Percentiles rank a stretch among this genome's conserved stretches.
These are phyloP conservation scores for Panurus biarmicus DNA, from an alignment of 2,113 vertebrate genomes.

Conservation along the genomic window DNA sequence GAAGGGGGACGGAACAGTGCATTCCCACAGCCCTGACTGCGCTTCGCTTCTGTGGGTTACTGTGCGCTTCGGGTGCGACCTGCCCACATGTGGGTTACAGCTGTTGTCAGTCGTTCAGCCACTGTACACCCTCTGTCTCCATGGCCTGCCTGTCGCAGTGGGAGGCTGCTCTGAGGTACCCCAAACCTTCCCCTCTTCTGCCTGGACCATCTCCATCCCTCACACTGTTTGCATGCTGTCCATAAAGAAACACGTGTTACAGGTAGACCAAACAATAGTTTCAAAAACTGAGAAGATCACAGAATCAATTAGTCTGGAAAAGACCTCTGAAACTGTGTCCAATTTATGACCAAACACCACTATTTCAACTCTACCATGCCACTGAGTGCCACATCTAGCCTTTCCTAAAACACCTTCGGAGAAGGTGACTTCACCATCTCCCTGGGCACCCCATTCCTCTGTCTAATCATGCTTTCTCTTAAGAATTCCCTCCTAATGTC, in stretches of 20 bases:
- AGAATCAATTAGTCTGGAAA: background rate
- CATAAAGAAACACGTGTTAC: fast-evolving
- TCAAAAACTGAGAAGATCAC: fast-evolving
- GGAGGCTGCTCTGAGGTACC: background rate
- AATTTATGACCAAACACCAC: fast-evolving
- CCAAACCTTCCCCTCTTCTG: too few species aligned
- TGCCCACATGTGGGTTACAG: fast-evolving
- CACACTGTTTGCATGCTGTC: fast-evolving
- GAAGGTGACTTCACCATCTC: background rate
- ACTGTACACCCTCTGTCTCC: fast-evolving
- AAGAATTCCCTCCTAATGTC: background rate
- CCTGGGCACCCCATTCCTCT: background rate
- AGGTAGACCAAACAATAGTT: background rate
- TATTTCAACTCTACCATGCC: background rate
- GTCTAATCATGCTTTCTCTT: background rate
- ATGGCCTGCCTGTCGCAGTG: background rate
- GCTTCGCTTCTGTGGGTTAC: fast-evolving
- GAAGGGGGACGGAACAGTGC: fast-evolving
- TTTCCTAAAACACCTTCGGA: background rate
- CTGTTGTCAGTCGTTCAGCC: fast-evolving
- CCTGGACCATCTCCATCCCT: fast-evolving
- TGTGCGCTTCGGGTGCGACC: fast-evolving
- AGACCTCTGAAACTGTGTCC: background rate
- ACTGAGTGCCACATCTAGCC: too few species aligned
- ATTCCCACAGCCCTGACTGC: fast-evolving